phyloP scores from a whole-genome alignment of 2,888 invertebrate species.

The Tiliacea citrago region DNA sequence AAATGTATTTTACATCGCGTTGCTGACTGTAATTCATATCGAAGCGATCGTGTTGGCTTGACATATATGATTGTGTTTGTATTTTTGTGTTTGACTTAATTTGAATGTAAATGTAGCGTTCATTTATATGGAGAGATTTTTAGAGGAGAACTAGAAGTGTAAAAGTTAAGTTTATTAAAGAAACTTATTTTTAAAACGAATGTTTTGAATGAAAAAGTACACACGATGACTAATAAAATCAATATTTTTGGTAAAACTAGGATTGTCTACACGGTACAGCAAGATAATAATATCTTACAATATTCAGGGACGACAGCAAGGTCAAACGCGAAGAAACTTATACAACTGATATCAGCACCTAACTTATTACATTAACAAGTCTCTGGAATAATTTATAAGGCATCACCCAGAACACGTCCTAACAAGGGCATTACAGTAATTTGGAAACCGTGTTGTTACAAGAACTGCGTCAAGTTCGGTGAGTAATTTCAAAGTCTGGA shows the following conservation, averaged over 20 bases:
- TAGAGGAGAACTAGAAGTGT: neutral
- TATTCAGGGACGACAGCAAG: neutral
- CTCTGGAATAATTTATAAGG: constrained; percentile 41
- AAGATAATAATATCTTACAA: constrained; percentile 12
- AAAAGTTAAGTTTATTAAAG: neutral
- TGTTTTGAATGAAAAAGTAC: neutral
- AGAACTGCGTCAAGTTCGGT: constrained; percentile 42
- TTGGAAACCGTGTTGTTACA: constrained; percentile 42
- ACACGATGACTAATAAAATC: neutral
- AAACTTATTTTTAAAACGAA: neutral
- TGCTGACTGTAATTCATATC: constrained; percentile 52
- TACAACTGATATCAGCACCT: constrained; percentile 34
- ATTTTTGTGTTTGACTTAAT: constrained; percentile 40
- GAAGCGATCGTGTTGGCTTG: constrained; percentile 43
- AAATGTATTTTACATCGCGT: constrained; percentile 63
- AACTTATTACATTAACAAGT: constrained; percentile 36
- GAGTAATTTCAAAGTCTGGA: constrained; percentile 55
- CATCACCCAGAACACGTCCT: constrained; percentile 33
- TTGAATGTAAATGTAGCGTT: constrained; percentile 28
- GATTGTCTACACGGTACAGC: neutral
- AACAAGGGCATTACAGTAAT: constrained; percentile 47
- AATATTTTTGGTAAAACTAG: neutral
- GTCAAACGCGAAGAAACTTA: constrained; percentile 14
- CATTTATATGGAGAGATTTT: neutral
- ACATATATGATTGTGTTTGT: constrained; percentile 43